Conservation (phyloP, 2,888 invertebrate species). For the Tyria jacobaeae region DNA sequence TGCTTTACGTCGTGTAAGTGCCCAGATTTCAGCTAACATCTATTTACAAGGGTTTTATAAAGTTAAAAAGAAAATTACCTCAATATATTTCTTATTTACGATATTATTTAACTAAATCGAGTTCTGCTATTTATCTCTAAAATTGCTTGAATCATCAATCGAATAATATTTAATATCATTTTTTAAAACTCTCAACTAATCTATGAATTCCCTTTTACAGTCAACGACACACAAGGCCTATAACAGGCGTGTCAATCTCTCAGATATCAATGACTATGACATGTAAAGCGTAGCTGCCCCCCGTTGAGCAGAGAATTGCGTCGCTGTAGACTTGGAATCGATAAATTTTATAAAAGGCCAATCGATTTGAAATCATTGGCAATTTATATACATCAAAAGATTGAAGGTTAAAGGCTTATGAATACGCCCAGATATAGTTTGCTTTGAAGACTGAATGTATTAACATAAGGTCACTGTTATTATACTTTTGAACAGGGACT, state of each 20-base stretch:
- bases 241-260: constrained; percentile 7
- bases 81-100: background rate
- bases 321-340: constrained; percentile 1
- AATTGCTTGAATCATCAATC: background rate
- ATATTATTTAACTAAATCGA: background rate
- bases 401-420: constrained; percentile 2
- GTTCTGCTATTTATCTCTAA: background rate
- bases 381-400: constrained; percentile 12
- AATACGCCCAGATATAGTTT: background rate
- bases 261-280: constrained; percentile 6
- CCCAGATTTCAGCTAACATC: background rate
- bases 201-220: constrained; percentile 1
- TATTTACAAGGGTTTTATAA: background rate
- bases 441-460: constrained; percentile 1
- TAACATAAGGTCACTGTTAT: background rate
- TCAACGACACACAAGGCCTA: constrained; percentile 2
- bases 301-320: constrained; percentile 9
- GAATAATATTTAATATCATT: background rate
- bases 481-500: background rate
- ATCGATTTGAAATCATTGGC: constrained; percentile 11
- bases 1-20: background rate
- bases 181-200: constrained; percentile 1
- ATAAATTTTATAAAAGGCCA: constrained; percentile 8
- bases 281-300: background rate
- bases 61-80: background rate